Percentiles rank a stretch among this genome's conserved stretches.
phyloP scores from a whole-genome alignment of 2,797 vertebrate species.

The Lepus townsendii region DNA sequence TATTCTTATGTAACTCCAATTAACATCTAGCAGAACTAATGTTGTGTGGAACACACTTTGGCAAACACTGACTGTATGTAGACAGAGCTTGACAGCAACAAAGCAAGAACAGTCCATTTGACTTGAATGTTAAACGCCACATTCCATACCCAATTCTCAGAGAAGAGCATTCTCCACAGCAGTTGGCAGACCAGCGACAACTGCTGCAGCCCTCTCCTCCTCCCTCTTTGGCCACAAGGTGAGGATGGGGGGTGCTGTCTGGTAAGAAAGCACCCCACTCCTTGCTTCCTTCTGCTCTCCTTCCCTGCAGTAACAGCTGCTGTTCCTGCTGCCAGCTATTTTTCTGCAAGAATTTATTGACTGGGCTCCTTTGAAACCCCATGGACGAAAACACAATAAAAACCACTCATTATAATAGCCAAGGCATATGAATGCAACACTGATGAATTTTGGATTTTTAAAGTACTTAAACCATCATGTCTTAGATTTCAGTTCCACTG shows the following conservation, averaged over 20 bases:
- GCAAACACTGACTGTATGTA: slow-evolving; percentile 20
- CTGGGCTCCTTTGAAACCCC: slow-evolving; percentile 62
- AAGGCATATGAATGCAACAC: slow-evolving; percentile 29
- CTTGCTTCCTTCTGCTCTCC: not conserved
- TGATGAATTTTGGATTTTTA: slow-evolving; percentile 60
- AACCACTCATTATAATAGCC: slow-evolving; percentile 48
- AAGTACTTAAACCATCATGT: slow-evolving; percentile 49
- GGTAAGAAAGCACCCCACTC: not conserved
- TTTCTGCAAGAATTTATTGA: slow-evolving; percentile 67
- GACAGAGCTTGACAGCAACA: slow-evolving; percentile 29
- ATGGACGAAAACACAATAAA: slow-evolving; percentile 60
- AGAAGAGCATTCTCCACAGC: not conserved
- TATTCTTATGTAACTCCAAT: slow-evolving; percentile 38
- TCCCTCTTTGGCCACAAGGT: not conserved
- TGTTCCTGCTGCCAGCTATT: slow-evolving; percentile 25
- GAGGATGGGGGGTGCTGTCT: not conserved
- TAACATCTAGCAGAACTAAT: slow-evolving; percentile 34
- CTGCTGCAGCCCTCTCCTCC: not conserved
- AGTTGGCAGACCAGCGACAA: not conserved
- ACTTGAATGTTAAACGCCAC: slow-evolving; percentile 28
- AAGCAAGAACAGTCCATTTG: slow-evolving; percentile 42
- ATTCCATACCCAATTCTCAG: not conserved
- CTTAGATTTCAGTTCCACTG: slow-evolving; percentile 29
- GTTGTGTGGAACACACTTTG: not conserved
- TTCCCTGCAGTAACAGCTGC: not conserved